Evolutionary conservation across 2,113 vertebrate genomes (phyloP), one percentile per base, ranked within the genome.

Genomic region (Phyllopteryx taeniolatus): DNA sequence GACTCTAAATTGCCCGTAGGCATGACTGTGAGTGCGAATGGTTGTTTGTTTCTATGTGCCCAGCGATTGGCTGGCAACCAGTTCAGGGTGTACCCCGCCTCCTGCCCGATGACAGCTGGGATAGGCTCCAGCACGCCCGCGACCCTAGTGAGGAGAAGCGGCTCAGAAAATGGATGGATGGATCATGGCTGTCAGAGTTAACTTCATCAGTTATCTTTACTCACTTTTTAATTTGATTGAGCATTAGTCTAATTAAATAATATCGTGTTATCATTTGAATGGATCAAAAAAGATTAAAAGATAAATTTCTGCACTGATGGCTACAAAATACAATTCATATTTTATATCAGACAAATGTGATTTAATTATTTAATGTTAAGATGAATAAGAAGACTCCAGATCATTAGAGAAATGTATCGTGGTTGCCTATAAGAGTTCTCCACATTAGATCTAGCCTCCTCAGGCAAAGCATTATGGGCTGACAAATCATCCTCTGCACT

Each of bases 381-480:
- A 72, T 84, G 65, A 74, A 71, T 42, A 70, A 70, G 56, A 44
- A 62, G 27, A 79, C 67, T 67, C 77, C 11, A 53, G 73, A 74
- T 77, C 77, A 82, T 86, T 74, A 70, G 65, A 73, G 70, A 69
- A 82, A 87, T 80, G 27, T 82, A 85, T 86, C 84, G 81, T 47
- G 64, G 72, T 71, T 49, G 76, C 78, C 82, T 79, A 83, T 86
- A 83, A 84, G 84, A 77, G 73, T 87, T 77, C 67, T 77, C 80
- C 77, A 67, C 72, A 77, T 73, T 74, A 81, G 76, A 81, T 81
- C 69, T 62, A 42, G 75, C 71, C 80, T 80, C 83, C 75, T 76
- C 61, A 17, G 79, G 83, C 72, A 82, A 77, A 72, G 73, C 76
- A 80, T 84, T 82, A 85, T 79, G 73, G 73, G 76, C 78, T 76